Evolutionary conservation across 1,140 invertebrate genomes (phyloP).

Genomic region (Brachionus asplanchnoidis): DNA sequence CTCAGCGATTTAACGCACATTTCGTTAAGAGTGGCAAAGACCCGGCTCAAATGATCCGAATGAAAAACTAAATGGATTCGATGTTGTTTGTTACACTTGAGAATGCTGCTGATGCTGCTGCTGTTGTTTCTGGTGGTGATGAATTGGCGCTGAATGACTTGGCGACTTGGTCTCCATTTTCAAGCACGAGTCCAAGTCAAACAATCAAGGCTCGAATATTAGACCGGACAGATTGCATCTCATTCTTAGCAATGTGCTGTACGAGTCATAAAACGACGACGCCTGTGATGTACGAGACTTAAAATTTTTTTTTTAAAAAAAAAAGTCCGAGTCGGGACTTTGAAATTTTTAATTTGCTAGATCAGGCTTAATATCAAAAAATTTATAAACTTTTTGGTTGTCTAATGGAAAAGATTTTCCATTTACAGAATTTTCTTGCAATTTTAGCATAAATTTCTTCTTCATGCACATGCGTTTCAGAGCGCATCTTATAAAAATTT

Average conservation of each 20-base stretch:
- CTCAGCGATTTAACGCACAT: constrained; percentile 16
- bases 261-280: constrained; percentile 15
- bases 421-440: too few species aligned
- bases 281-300: too few species aligned
- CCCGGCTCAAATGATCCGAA: constrained; percentile 31
- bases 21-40: constrained; percentile 20
- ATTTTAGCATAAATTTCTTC: too few species aligned
- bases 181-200: constrained; percentile 17
- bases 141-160: not conserved
- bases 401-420: too few species aligned
- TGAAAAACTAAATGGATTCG: constrained; percentile 8
- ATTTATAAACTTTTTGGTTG: too few species aligned
- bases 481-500: too few species aligned
- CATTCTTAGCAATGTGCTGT: constrained; percentile 25
- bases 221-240: constrained; percentile 18
- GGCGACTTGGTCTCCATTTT: not conserved
- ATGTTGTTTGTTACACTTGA: not conserved
- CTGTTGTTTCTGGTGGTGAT: too few species aligned
- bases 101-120: not conserved
- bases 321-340: too few species aligned
- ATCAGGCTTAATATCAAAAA: too few species aligned
- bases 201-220: constrained; percentile 1
- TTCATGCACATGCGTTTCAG: too few species aligned
- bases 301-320: too few species aligned
- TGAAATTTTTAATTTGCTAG: too few species aligned